phyloP scores from a whole-genome alignment of 2,113 vertebrate genomes.

The Eurypyga helias region DNA sequence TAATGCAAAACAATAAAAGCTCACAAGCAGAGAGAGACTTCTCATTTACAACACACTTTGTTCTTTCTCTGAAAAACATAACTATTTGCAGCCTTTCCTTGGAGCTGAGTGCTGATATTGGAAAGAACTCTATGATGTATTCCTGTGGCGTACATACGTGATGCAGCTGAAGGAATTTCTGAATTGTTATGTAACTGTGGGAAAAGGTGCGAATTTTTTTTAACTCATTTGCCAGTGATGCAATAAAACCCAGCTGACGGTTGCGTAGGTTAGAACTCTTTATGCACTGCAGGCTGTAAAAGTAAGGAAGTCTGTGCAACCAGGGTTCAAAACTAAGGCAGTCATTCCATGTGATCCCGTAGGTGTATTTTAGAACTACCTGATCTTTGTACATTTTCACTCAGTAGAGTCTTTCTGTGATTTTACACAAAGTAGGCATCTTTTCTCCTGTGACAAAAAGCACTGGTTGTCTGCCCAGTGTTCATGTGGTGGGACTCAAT shows the following conservation, averaged over 20 bases:
- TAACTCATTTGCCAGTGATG: neutral
- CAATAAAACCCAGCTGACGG: slow-evolving; percentile 41
- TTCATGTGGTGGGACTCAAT: neutral
- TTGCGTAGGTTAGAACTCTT: neutral
- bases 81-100: neutral
- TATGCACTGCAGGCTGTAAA: slow-evolving; percentile 10
- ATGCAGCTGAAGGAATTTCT: neutral
- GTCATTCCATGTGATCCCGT: neutral
- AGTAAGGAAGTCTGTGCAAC: slow-evolving; percentile 15
- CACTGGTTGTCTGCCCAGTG: neutral
- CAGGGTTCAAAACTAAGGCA: neutral
- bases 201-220: neutral
- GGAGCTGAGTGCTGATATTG: neutral
- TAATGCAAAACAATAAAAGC: slow-evolving; percentile 70
- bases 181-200: neutral
- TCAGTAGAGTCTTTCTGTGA: neutral
- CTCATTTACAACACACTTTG: neutral
- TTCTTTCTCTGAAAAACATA: neutral
- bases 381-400: neutral
- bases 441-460: neutral
- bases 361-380: neutral
- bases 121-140: neutral
- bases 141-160: neutral
- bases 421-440: neutral
- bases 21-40: neutral